phyloP scores from a whole-genome alignment of 1,140 invertebrate species.

The Drosophila ogumai region DNA sequence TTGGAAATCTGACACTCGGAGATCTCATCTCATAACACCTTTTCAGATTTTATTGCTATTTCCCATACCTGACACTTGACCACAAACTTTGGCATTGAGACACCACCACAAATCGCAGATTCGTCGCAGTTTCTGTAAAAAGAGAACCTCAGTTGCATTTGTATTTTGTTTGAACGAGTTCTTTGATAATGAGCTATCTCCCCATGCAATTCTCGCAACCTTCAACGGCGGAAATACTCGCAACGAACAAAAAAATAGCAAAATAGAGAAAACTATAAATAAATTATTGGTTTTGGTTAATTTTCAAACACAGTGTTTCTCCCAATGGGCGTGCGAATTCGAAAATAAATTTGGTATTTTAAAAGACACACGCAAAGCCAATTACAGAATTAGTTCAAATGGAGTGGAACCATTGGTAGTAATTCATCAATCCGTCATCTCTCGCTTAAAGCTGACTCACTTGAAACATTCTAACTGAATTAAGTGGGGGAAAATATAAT shows the following conservation, averaged over 20 bases:
- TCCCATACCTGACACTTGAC: slow-evolving; percentile 8
- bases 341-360: slow-evolving; percentile 17
- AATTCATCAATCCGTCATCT: not conserved
- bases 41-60: not conserved
- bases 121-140: slow-evolving; percentile 34
- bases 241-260: not conserved
- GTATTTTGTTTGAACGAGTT: slow-evolving; percentile 5
- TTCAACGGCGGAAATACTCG: slow-evolving; percentile 20
- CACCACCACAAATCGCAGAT: slow-evolving; percentile 24
- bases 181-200: slow-evolving; percentile 32
- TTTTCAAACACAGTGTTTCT: not conserved
- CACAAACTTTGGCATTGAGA: slow-evolving; percentile 25
- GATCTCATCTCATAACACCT: slow-evolving; percentile 24
- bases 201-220: slow-evolving; percentile 16
- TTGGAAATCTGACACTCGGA: slow-evolving; percentile 3
- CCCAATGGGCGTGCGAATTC: slow-evolving; percentile 11
- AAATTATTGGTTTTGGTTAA: slow-evolving; percentile 13
- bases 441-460: not conserved
- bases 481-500: not conserved
- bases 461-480: not conserved
- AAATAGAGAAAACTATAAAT: slow-evolving; percentile 31
- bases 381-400: not conserved
- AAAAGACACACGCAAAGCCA: not conserved
- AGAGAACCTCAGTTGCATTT: slow-evolving; percentile 7
- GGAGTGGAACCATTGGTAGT: not conserved